These are phyloP conservation scores for Sebastes hubbsi DNA, from an alignment of 2,797 vertebrate species.

Conservation along the genomic window DNA sequence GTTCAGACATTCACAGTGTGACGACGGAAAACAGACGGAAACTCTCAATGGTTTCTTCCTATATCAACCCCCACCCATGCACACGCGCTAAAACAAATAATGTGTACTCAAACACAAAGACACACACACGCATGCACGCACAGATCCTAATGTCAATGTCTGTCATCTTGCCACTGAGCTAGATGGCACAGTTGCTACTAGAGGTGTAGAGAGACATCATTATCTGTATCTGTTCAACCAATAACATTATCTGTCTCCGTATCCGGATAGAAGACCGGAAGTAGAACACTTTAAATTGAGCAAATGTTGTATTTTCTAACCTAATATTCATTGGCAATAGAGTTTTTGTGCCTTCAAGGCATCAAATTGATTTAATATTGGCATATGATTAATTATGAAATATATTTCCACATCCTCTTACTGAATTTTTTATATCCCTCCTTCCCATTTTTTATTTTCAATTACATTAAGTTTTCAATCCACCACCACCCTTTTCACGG, in stretches of 20 bases:
- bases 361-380: not conserved
- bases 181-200: not conserved
- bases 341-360: not conserved
- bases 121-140: not conserved
- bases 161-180: conserved; percentile 1
- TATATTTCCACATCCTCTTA: not conserved
- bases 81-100: not conserved
- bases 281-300: not conserved
- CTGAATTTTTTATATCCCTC: not conserved
- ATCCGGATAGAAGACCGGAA: not conserved
- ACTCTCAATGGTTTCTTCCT: conserved; percentile 44
- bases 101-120: not conserved
- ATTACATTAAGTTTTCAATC: not conserved
- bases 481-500: not conserved
- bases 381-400: not conserved
- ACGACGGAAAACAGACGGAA: conserved; percentile 61
- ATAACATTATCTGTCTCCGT: not conserved
- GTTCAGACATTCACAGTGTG: conserved; percentile 60
- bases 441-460: not conserved
- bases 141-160: not conserved
- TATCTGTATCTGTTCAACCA: not conserved
- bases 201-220: not conserved
- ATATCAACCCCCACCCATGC: conserved; percentile 1
- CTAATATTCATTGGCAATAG: not conserved
- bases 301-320: not conserved